These are phyloP conservation scores for Australoheros facetus DNA, from an alignment of 2,797 vertebrate genomes.

Conservation along the genomic window DNA sequence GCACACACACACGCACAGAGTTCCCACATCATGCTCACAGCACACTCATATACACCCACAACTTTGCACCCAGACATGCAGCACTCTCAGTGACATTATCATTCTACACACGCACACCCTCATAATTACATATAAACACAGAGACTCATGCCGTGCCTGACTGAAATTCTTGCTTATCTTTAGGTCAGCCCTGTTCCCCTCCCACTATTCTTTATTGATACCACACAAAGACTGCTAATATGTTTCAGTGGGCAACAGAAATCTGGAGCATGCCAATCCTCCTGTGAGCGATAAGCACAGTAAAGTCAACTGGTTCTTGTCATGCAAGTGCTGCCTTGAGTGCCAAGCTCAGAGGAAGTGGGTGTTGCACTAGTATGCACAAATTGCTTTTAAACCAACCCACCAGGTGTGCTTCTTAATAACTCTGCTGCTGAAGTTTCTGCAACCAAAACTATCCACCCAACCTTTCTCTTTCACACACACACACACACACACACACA, in stretches of 20 bases:
- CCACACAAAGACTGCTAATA: conserved; percentile 57
- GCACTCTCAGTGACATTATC: background rate
- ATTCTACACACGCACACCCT: conserved; percentile 15
- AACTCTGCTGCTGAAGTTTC: conserved; percentile 30
- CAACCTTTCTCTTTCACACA: background rate
- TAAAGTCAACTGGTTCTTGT: conserved; percentile 71
- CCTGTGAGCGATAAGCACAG: conserved; percentile 64
- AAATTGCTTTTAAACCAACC: conserved; percentile 75
- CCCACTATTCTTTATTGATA: conserved; percentile 66
- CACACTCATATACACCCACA: conserved; percentile 6
- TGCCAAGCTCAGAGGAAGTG: conserved; percentile 47
- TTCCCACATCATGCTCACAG: background rate
- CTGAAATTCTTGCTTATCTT: conserved; percentile 65
- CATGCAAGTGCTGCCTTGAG: conserved; percentile 67
- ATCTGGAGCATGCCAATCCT: conserved; percentile 41
- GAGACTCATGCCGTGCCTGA: conserved; percentile 49
- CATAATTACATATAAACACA: conserved; percentile 43
- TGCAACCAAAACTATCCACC: conserved; percentile 12
- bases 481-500: conserved; percentile 6
- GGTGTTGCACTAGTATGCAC: conserved; percentile 55
- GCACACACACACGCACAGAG: background rate
- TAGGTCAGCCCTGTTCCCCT: conserved; percentile 46
- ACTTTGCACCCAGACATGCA: conserved; percentile 11
- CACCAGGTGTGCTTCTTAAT: conserved; percentile 60
- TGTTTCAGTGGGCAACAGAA: conserved; percentile 54